Base-by-base conservation (phyloP, 2,888 invertebrate species). In the Dione vanillae region DNA sequence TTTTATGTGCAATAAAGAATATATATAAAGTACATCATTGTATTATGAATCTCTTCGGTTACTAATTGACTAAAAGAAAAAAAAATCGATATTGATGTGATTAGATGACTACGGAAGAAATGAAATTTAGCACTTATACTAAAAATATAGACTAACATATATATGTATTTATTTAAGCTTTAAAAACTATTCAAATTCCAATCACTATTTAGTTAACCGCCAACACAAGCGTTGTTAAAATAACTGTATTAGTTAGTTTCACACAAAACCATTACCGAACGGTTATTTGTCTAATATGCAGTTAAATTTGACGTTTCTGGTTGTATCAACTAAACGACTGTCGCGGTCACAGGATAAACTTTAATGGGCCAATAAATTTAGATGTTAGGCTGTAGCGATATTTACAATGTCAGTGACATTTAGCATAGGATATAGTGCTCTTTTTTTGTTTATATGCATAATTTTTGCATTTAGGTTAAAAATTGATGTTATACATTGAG, bases 281-380 rank as follows among this genome's bases (percentile, higher is more conserved):
- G 49, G 49, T 64, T 64, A 64, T 49, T 51, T 64, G 35, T 67
- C 67, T 64, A 64, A 64, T 64, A 64, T 64, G 37, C 49, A 64
- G 64, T 64, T 51, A 64, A 64, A 64, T 64, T 51, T 64, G 64
- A 64, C 64, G 37, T 49, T 40, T 64, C 56, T 64, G 51, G 19
- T 64, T 49, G 47, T 45, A 61, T 61, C 61, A 11, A 51, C 37
- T 40, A 64, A 64, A 64, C 37, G 64, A 20, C 40, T 49, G 64
- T 64, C 49, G 64, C 47, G 64, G 64, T 40, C 49, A 64, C 51
- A 10, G 64, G 51, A 51, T 64, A 51, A 40, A 51, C 47, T 64
- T 64, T 49, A 64, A 64, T 64, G 51, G 64, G 6, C 14, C 51
- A 7, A 64, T 64, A 51, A 51, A 64, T 64, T 64, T 64, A 20